A percentile compares a stretch with the other conserved stretches of the same genome.
Conservation (phyloP, 1,140 invertebrate genomes). For the Mizuhopecten yessoensis region DNA sequence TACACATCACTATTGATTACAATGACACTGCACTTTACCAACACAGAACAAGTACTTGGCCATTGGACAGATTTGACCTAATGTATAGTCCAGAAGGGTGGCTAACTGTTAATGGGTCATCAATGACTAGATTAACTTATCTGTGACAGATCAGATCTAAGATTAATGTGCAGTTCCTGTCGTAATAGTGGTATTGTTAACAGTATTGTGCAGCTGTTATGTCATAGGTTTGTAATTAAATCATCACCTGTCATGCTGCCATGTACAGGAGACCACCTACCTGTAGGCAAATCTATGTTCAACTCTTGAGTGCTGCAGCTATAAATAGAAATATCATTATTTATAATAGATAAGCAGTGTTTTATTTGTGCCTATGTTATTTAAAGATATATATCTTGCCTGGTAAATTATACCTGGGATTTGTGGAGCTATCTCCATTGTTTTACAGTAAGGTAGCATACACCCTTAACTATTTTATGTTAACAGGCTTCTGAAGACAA, state of each 20-base stretch:
- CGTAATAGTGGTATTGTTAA: not conserved
- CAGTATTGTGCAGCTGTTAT: not conserved
- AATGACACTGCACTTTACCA: not conserved
- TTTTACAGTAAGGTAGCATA: too few species aligned
- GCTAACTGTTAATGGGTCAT: not conserved
- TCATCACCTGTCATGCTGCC: not conserved
- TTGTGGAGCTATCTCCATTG: too few species aligned
- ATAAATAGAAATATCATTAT: not conserved
- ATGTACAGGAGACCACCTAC: not conserved
- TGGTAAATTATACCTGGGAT: too few species aligned
- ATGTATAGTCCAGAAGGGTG: not conserved
- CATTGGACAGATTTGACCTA: not conserved
- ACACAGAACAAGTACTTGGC: not conserved
- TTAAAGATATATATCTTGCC: too few species aligned
- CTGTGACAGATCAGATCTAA: not conserved
- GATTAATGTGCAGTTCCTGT: not conserved
- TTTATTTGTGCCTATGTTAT: not conserved
- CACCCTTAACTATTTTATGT: too few species aligned
- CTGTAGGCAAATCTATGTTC: not conserved
- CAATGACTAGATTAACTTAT: not conserved
- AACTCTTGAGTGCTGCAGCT: not conserved
- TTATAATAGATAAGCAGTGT: not conserved
- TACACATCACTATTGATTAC: not conserved
- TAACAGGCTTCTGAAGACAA: too few species aligned
- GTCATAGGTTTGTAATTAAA: slow-evolving; percentile 35